Conservation (phyloP, 2,888 invertebrate species). For the Endomychus coccineus region DNA sequence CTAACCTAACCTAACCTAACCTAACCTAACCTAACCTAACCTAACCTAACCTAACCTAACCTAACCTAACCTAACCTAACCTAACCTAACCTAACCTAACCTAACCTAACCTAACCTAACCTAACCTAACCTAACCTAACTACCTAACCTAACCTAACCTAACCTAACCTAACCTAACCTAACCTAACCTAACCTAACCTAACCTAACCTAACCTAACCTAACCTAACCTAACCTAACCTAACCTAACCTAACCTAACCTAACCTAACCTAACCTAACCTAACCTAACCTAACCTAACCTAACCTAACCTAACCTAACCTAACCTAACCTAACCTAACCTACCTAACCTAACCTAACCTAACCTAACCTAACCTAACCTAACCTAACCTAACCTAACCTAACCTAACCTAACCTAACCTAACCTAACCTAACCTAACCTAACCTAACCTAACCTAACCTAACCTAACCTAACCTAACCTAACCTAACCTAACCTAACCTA, state of each 20-base stretch:
- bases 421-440: constrained; percentile 22
- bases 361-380: constrained; percentile 23
- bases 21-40: constrained; percentile 17
- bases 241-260: constrained; percentile 23
- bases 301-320: constrained; percentile 22
- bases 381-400: constrained; percentile 24
- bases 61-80: constrained; percentile 17
- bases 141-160: constrained; percentile 15
- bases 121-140: constrained; percentile 17
- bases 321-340: constrained; percentile 22
- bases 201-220: constrained; percentile 27
- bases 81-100: constrained; percentile 20
- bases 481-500: constrained; percentile 20
- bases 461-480: constrained; percentile 23
- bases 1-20: constrained; percentile 18
- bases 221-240: constrained; percentile 28
- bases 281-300: constrained; percentile 18
- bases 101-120: constrained; percentile 21
- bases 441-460: constrained; percentile 24
- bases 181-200: constrained; percentile 18
- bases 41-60: constrained; percentile 15
- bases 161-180: constrained; percentile 17
- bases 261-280: constrained; percentile 20
- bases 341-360: constrained; percentile 21
- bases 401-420: constrained; percentile 20